Evolutionary conservation across 2,113 vertebrate species (phyloP).

Genomic region (Phalacrocorax aristotelis): DNA sequence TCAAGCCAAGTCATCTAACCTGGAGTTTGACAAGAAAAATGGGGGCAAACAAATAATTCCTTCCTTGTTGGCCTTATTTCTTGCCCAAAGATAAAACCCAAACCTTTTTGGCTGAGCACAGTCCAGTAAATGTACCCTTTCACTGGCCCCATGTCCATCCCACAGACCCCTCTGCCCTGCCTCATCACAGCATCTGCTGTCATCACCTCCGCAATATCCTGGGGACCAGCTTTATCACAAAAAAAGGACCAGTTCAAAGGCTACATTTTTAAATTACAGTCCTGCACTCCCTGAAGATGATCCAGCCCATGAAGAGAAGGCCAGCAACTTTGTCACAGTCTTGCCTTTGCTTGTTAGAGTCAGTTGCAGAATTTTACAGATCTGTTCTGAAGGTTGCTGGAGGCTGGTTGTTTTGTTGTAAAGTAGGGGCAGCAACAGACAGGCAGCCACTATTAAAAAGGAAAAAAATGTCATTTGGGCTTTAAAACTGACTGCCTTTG

Average conservation of each 20-base stretch:
- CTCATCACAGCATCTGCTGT: neutral
- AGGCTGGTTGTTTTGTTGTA: slow-evolving; percentile 8
- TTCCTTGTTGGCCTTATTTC: neutral
- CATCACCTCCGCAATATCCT: neutral
- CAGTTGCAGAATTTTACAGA: slow-evolving; percentile 5
- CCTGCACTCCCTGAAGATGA: neutral
- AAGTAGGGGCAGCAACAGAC: neutral
- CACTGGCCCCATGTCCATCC: neutral
- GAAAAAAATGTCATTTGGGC: neutral
- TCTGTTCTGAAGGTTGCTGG: slow-evolving; percentile 46
- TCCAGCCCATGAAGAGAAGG: neutral
- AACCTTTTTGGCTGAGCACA: neutral
- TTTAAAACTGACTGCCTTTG: slow-evolving; percentile 4
- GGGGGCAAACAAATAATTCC: neutral
- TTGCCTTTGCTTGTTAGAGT: slow-evolving; percentile 36
- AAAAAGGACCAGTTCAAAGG: neutral
- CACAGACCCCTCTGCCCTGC: neutral
- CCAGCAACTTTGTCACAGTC: neutral
- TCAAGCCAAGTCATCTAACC: neutral
- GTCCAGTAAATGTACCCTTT: neutral
- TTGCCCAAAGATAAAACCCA: neutral
- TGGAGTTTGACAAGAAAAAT: neutral
- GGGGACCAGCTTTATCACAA: neutral
- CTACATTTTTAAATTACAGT: neutral
- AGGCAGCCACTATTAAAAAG: neutral